These are phyloP conservation scores for Xanthorhoe designata DNA, from an alignment of 2,888 invertebrate species.

Conservation along the genomic window DNA sequence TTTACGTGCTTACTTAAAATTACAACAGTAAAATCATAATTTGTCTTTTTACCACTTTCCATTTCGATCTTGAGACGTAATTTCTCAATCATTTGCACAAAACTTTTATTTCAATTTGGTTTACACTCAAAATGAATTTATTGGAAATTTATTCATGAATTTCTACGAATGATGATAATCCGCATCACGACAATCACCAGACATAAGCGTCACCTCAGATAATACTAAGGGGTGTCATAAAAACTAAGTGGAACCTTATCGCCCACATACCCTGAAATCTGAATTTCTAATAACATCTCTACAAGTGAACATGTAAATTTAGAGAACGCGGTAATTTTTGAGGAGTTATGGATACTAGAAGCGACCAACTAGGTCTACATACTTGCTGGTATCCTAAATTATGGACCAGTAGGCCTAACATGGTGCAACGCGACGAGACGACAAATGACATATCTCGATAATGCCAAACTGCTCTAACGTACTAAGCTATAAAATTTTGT, in stretches of 20 bases:
- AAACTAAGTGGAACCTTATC: conserved; percentile 67
- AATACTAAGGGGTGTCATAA: conserved; percentile 58
- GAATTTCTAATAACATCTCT: conserved; percentile 79
- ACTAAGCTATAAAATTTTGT: no score
- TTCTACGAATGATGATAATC: not conserved
- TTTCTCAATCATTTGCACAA: no score
- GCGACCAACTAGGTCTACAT: conserved; percentile 27
- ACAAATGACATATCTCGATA: no score
- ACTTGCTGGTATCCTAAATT: no score
- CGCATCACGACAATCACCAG: conserved; percentile 28
- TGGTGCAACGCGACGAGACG: no score
- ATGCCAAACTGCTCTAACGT: no score
- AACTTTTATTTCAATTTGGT: not conserved
- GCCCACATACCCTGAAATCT: conserved; percentile 68
- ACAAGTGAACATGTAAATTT: conserved; percentile 77
- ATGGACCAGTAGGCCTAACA: no score
- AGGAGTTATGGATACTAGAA: conserved; percentile 56
- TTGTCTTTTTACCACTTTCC: no score
- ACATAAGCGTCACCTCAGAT: conserved; percentile 52
- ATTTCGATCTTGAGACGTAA: no score
- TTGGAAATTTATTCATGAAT: not conserved
- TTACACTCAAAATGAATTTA: not conserved
- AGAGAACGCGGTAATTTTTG: conserved; percentile 67
- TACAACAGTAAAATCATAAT: no score
- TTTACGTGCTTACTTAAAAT: no score